A percentile compares a stretch with the other conserved stretches of the same genome.
phyloP scores from a whole-genome alignment of 2,888 invertebrate genomes.

The Lochmaea crataegi region DNA sequence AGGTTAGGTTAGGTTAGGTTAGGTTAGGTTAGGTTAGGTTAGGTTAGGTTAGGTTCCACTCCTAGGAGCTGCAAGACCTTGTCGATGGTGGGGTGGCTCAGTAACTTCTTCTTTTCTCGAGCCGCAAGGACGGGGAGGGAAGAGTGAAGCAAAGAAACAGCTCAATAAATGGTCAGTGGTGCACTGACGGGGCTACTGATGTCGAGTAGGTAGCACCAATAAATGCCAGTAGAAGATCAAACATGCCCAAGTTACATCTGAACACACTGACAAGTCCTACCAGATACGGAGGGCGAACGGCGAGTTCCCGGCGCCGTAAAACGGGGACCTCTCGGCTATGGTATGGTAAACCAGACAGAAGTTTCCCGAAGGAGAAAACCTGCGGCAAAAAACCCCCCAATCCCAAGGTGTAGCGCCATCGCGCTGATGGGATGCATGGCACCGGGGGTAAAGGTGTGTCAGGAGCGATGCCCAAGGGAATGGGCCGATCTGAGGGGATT shows the following conservation, averaged over 20 bases:
- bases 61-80: not conserved
- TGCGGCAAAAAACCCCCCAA: not conserved
- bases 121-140: not conserved
- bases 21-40: not conserved
- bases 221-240: slow-evolving; percentile 5
- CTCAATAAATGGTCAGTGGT: not conserved
- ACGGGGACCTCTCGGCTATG: not conserved
- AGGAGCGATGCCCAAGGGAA: slow-evolving; percentile 22
- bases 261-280: slow-evolving; percentile 9
- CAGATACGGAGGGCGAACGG: not conserved
- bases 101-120: not conserved
- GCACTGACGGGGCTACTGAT: slow-evolving; percentile 6
- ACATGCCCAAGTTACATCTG: not conserved
- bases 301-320: not conserved
- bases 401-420: not conserved
- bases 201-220: not conserved
- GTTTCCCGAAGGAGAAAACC: not conserved
- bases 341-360: not conserved
- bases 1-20: not conserved
- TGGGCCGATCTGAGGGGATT: no score
- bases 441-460: slow-evolving; percentile 16
- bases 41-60: not conserved
- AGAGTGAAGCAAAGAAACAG: not conserved
- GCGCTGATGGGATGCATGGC: slow-evolving; percentile 10
- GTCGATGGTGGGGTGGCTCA: not conserved